A percentile compares a stretch with the other conserved stretches of the same genome.
phyloP scores from a whole-genome alignment of 2,888 invertebrate genomes.

The Machimus rusticus region DNA sequence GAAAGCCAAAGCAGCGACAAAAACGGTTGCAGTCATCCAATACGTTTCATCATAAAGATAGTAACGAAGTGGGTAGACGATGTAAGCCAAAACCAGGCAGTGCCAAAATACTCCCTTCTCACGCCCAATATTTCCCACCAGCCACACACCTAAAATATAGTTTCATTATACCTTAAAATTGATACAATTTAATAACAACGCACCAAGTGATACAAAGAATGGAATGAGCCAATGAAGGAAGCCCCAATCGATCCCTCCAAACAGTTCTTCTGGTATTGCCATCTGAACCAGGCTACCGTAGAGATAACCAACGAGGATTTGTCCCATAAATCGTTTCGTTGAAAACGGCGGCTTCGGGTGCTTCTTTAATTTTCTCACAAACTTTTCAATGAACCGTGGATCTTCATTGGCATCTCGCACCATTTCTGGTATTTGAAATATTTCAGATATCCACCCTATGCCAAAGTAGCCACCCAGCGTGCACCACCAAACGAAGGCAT shows the following conservation, averaged over 20 bases:
- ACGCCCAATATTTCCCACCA: slow-evolving; percentile 88
- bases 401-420: slow-evolving; percentile 83
- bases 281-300: slow-evolving; percentile 79
- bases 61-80: slow-evolving; percentile 73
- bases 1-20: slow-evolving; percentile 74
- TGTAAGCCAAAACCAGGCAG: slow-evolving; percentile 74
- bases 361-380: slow-evolving; percentile 69
- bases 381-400: slow-evolving; percentile 70
- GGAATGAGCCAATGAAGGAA: slow-evolving; percentile 79
- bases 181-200: background rate
- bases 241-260: slow-evolving; percentile 75
- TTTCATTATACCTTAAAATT: background rate
- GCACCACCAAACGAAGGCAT: slow-evolving; percentile 90
- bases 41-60: slow-evolving; percentile 77
- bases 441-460: slow-evolving; percentile 85
- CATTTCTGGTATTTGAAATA: slow-evolving; percentile 84
- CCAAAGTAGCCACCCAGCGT: slow-evolving; percentile 85
- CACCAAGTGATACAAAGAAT: slow-evolving; percentile 75
- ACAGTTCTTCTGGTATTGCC: slow-evolving; percentile 79
- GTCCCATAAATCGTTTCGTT: slow-evolving; percentile 77
- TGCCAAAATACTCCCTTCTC: slow-evolving; percentile 78
- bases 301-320: slow-evolving; percentile 79
- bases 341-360: slow-evolving; percentile 84
- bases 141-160: slow-evolving; percentile 77
- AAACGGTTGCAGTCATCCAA: slow-evolving; percentile 73